These are phyloP conservation scores for Crocallis elinguaria DNA, from an alignment of 2,888 invertebrate species.

Conservation along the genomic window DNA sequence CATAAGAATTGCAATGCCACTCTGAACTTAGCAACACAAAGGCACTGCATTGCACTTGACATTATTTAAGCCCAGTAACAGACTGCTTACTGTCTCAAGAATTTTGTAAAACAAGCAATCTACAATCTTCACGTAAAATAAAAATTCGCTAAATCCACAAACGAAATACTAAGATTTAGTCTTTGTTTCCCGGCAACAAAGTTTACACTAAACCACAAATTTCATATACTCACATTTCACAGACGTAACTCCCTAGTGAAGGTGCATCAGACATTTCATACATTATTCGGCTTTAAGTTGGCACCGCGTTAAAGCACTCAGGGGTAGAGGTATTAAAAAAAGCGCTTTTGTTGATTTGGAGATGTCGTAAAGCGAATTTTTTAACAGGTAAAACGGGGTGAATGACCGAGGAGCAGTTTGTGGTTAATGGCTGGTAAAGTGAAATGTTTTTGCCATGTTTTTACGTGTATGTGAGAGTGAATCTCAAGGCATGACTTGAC, in stretches of 20 bases:
- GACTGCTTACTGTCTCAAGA: no score
- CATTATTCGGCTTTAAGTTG: slow-evolving; percentile 8
- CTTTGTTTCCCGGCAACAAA: neutral
- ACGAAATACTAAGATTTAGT: neutral
- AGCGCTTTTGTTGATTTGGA: slow-evolving; percentile 12
- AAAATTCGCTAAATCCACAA: neutral
- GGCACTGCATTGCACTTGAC: no score
- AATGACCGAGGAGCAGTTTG: neutral
- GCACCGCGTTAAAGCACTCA: neutral
- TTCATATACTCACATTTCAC: neutral
- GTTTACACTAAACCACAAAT: neutral
- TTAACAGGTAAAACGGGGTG: slow-evolving; percentile 1
- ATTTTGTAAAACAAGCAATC: no score
- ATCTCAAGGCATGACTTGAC: no score
- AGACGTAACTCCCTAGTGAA: neutral
- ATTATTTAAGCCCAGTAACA: no score
- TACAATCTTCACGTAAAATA: no score
- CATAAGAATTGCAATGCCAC: no score
- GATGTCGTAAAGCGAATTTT: slow-evolving; percentile 10
- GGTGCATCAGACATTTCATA: slow-evolving; percentile 7
- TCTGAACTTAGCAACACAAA: no score
- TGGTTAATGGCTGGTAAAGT: no score
- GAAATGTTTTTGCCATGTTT: no score
- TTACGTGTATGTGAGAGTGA: no score
- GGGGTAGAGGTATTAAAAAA: slow-evolving; percentile 7